Evolutionary conservation across 2,888 invertebrate genomes (phyloP).

Genomic region (Phaonia tiefii): DNA sequence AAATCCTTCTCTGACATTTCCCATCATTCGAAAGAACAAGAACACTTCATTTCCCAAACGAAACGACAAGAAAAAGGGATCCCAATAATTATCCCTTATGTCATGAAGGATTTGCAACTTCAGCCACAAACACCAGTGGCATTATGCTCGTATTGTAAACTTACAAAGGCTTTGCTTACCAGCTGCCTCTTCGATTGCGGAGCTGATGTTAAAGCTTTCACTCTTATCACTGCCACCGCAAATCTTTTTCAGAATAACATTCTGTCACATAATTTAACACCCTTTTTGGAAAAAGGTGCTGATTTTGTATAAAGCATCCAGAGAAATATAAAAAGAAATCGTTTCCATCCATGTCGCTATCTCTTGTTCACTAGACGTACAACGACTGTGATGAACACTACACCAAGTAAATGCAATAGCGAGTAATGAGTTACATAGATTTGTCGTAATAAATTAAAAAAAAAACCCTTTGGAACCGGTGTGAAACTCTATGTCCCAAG

Average conservation of each 20-base stretch:
- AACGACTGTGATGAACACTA: conserved; percentile 6
- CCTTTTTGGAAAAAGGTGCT: conserved; percentile 63
- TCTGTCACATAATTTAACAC: conserved; percentile 67
- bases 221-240: conserved; percentile 64
- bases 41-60: no score
- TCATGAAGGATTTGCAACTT: conserved; percentile 67
- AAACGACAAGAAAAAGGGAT: conserved; percentile 37
- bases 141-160: conserved; percentile 53
- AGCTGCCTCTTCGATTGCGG: conserved; percentile 38
- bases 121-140: conserved; percentile 57
- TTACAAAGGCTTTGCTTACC: conserved; percentile 37
- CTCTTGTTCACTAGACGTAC: neutral
- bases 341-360: conserved; percentile 7
- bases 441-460: no score
- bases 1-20: conserved; percentile 20
- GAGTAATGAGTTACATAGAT: no score
- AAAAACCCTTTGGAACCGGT: no score
- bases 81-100: conserved; percentile 69
- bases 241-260: conserved; percentile 64
- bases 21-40: neutral
- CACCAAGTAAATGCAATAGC: neutral
- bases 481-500: no score
- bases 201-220: conserved; percentile 45
- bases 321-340: conserved; percentile 22
- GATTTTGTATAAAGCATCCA: conserved; percentile 50